Evolutionary conservation across 2,888 invertebrate species (phyloP).

Genomic region (Drosophila suboccidentalis): DNA sequence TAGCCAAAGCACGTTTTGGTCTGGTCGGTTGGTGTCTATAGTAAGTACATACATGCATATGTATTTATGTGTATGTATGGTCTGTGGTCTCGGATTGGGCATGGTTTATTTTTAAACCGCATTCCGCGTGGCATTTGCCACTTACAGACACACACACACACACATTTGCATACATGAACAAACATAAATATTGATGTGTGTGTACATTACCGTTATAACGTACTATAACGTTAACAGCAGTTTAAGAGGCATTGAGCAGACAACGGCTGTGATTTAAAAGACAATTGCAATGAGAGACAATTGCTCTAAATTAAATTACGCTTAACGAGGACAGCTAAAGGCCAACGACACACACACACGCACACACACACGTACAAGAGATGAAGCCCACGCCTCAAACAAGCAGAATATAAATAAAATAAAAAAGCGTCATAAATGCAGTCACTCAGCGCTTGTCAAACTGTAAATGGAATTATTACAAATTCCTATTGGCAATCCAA

Average conservation of each 20-base stretch:
- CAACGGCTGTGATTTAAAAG: slow-evolving; percentile 57
- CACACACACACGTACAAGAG: slow-evolving; percentile 17
- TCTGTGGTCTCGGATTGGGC: slow-evolving; percentile 42
- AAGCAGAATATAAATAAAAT: background rate
- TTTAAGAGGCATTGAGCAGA: slow-evolving; percentile 42
- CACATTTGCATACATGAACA: slow-evolving; percentile 11
- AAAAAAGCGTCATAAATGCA: slow-evolving; percentile 21
- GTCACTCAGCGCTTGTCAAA: slow-evolving; percentile 36
- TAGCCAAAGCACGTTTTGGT: slow-evolving; percentile 79
- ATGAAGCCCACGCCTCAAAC: slow-evolving; percentile 17
- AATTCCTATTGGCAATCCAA: slow-evolving; percentile 71
- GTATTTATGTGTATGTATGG: background rate
- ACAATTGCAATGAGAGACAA: slow-evolving; percentile 62
- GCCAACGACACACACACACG: slow-evolving; percentile 46
- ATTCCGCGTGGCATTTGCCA: slow-evolving; percentile 68
- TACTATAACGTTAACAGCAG: slow-evolving; percentile 49
- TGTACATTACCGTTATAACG: slow-evolving; percentile 57
- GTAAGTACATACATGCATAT: background rate
- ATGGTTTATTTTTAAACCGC: slow-evolving; percentile 81
- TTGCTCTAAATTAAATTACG: slow-evolving; percentile 73
- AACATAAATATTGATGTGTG: slow-evolving; percentile 8
- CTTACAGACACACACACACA: slow-evolving; percentile 7
- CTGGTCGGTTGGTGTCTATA: slow-evolving; percentile 3
- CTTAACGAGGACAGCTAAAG: slow-evolving; percentile 63
- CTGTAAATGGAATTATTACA: slow-evolving; percentile 31